phyloP scores from a whole-genome alignment of 2,113 vertebrate species.

The Scophthalmus maximus region DNA sequence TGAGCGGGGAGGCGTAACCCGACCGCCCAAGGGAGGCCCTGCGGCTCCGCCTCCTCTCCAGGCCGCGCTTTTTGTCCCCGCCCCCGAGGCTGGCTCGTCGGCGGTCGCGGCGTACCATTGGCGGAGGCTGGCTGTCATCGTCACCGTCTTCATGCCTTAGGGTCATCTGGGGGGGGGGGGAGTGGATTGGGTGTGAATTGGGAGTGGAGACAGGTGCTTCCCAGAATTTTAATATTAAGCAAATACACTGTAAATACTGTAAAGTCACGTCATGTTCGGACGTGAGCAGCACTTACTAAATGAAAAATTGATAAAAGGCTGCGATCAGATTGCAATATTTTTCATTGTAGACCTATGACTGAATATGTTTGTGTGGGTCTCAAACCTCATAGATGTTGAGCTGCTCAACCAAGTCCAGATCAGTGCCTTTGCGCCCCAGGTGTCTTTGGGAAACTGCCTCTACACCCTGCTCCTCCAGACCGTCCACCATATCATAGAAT shows the following conservation, averaged over 20 bases:
- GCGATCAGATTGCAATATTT: not conserved
- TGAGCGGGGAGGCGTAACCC: conserved; percentile 83
- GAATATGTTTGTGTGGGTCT: not conserved
- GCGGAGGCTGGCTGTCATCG: conserved; percentile 81
- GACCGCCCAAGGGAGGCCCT: conserved; percentile 87
- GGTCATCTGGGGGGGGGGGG: conserved; percentile 75
- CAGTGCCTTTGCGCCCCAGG: conserved; percentile 90
- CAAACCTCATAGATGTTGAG: conserved; percentile 95
- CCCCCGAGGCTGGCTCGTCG: conserved; percentile 85
- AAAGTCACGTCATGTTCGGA: not conserved
- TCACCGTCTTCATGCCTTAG: conserved; percentile 91
- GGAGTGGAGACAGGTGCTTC: not conserved
- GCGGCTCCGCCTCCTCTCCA: conserved; percentile 92
- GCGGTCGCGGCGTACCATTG: conserved; percentile 83
- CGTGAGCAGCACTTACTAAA: not conserved
- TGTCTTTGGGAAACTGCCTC: conserved; percentile 89
- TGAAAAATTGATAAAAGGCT: not conserved
- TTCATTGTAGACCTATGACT: not conserved
- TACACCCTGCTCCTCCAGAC: conserved; percentile 93
- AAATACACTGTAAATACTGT: conserved; percentile 15
- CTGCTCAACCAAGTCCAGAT: conserved; percentile 93
- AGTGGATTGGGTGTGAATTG: not conserved
- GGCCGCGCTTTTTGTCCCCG: conserved; percentile 73
- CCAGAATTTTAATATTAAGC: not conserved
- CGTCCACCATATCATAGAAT: conserved; percentile 95